Percentiles rank a stretch among this genome's conserved stretches.
phyloP scores from a whole-genome alignment of 23 tunicate species.

The Diplosoma virens region DNA sequence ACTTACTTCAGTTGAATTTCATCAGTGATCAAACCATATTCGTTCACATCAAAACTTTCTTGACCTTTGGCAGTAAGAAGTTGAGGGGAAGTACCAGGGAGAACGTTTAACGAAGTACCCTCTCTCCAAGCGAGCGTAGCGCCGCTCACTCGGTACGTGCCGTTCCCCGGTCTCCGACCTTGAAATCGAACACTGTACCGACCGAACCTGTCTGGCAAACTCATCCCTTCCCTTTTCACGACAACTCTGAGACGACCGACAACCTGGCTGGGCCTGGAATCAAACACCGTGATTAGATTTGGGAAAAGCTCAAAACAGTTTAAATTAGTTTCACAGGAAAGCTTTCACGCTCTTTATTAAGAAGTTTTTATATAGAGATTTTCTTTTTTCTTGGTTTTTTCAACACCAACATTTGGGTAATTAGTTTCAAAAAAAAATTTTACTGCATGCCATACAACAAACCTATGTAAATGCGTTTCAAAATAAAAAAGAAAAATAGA shows the following conservation, averaged over 20 bases:
- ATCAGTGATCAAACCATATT: slow-evolving; percentile 19
- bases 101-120: slow-evolving; percentile 3
- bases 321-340: too few relatives aligned
- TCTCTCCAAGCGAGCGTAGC: background rate
- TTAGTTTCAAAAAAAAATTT: too few relatives aligned
- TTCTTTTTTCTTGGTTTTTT: too few relatives aligned
- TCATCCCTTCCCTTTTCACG: slow-evolving; percentile 13
- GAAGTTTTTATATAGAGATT: too few relatives aligned
- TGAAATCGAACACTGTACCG: slow-evolving; percentile 36
- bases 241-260: slow-evolving; percentile 40
- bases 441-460: too few relatives aligned
- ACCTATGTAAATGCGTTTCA: too few relatives aligned
- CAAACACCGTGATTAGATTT: background rate
- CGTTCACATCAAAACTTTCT: slow-evolving; percentile 32
- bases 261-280: slow-evolving; percentile 21
- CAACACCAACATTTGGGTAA: too few relatives aligned
- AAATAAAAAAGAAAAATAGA: too few relatives aligned
- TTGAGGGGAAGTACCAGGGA: background rate
- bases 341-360: too few relatives aligned
- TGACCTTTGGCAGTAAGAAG: slow-evolving; percentile 12
- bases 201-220: background rate
- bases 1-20: slow-evolving; percentile 24
- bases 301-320: too few relatives aligned
- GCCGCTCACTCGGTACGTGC: slow-evolving; percentile 26
- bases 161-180: slow-evolving; percentile 35